Percentiles rank a stretch among this genome's conserved stretches.
These are phyloP conservation scores for Lithophane semibrunnea DNA, from an alignment of 2,888 invertebrate species.

Conservation along the genomic window DNA sequence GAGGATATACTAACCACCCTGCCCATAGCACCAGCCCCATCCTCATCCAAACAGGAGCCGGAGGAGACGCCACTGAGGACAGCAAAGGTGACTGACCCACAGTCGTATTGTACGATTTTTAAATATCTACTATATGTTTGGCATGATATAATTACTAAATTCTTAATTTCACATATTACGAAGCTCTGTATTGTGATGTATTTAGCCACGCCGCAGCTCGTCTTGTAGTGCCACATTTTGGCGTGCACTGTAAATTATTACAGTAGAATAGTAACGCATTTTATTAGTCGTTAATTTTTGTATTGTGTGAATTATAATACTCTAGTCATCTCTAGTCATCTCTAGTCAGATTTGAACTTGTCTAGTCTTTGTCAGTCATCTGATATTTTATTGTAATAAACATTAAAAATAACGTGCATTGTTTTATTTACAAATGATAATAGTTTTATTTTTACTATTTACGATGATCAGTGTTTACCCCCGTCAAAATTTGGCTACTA, in stretches of 20 bases:
- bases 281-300: constrained; percentile 71
- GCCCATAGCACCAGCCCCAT: constrained; percentile 84
- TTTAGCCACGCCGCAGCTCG: constrained; percentile 84
- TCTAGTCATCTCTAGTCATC: constrained; percentile 83
- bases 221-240: constrained; percentile 88
- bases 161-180: constrained; percentile 86
- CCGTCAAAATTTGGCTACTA: constrained; percentile 79
- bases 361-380: constrained; percentile 80
- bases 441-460: constrained; percentile 58
- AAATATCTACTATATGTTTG: constrained; percentile 88
- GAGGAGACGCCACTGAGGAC: constrained; percentile 79
- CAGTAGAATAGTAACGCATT: constrained; percentile 73
- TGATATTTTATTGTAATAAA: constrained; percentile 82
- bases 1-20: constrained; percentile 89
- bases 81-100: constrained; percentile 89
- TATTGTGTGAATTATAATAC: constrained; percentile 83
- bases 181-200: constrained; percentile 84
- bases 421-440: constrained; percentile 84
- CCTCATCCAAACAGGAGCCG: constrained; percentile 86
- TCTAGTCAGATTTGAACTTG: constrained; percentile 70
- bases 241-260: constrained; percentile 77
- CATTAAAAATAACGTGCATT: constrained; percentile 77
- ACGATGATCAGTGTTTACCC: constrained; percentile 66
- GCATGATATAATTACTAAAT: constrained; percentile 89
- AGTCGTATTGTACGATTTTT: constrained; percentile 89